Base-by-base conservation (phyloP, 35 echinoderm and acorn worm species). In the Lytechinus pictus region DNA sequence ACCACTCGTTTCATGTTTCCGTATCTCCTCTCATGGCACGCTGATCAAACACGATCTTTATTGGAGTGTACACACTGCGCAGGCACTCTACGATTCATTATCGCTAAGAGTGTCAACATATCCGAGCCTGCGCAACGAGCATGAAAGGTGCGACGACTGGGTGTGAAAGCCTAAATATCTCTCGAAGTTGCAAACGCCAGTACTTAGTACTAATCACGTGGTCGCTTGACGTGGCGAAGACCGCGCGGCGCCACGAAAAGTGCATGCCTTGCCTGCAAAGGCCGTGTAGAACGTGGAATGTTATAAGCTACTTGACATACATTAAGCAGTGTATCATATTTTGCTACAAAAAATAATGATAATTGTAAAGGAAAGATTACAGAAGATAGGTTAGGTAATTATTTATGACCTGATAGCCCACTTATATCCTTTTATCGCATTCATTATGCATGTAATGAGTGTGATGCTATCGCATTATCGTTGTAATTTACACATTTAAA, bases 41-140 rank as follows among this genome's bases (percentile, higher is more conserved):
- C 66, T 79, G 66, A 79, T 79, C 66, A 79, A 79, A 79, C 66
- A 79, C 66, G 66, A 14, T 79, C 66, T 79, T 79, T 79, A 79
- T 79, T n/a, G n/a, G 66, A 79, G 66, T 79, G 66, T 79, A 79
- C 19, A 79, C 66, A 79, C 66, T 79, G 66, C 66, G 66, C 66
- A 8, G 66, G 66, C 66, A 79, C 66, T 79, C 66, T 24, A 24
- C 66, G 66, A 79, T 79, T 79, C 66, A 79, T 79, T 79, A 79
- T 79, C 14, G 66, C 66, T 79, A 79, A 79, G 66, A 24, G 66
- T 79, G 66, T 79, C 19, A 79, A 79, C 66, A 79, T 79, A 79
- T 79, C 66, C 33, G 33, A 44, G 33, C 66, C 66, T 79, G 16
- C 66, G 16, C 66, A 24, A 16, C 66, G 19, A 24, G 66, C 66